Evolutionary conservation across 35 echinoderm and acorn worm genomes (phyloP).

Genomic region (Ophiothrix spiculata): DNA sequence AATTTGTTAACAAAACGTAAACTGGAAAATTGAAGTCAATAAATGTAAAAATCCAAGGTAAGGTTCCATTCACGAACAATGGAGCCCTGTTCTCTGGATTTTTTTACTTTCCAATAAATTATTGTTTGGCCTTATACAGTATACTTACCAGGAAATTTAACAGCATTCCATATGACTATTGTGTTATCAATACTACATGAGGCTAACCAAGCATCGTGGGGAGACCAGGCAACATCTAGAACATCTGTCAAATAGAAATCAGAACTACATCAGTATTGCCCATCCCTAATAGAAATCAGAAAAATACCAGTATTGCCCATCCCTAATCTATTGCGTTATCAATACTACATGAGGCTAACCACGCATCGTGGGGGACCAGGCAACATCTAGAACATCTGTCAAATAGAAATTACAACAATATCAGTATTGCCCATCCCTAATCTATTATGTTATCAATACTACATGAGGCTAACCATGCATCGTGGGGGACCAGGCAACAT

Average conservation of each 20-base stretch:
- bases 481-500: conserved; percentile 97
- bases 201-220: conserved; percentile 93
- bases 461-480: conserved; percentile 96
- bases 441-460: conserved; percentile 94
- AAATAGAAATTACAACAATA: no score
- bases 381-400: conserved; percentile 90
- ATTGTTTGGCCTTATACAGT: background rate
- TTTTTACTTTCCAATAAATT: no score
- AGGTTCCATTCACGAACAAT: no score
- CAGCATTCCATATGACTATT: conserved; percentile 94
- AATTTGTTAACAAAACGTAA: no score
- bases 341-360: conserved; percentile 96
- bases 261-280: no score
- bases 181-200: conserved; percentile 97
- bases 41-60: no score
- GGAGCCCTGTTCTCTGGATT: no score
- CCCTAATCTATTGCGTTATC: conserved; percentile 90
- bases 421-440: no score
- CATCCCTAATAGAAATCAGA: no score
- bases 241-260: conserved; percentile 87
- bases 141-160: conserved; percentile 87
- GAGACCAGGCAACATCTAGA: conserved; percentile 94
- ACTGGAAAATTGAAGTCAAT: no score
- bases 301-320: no score
- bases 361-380: conserved; percentile 98